phyloP scores from a whole-genome alignment of 2,888 invertebrate genomes.

The Synanthedon andrenaeformis region DNA sequence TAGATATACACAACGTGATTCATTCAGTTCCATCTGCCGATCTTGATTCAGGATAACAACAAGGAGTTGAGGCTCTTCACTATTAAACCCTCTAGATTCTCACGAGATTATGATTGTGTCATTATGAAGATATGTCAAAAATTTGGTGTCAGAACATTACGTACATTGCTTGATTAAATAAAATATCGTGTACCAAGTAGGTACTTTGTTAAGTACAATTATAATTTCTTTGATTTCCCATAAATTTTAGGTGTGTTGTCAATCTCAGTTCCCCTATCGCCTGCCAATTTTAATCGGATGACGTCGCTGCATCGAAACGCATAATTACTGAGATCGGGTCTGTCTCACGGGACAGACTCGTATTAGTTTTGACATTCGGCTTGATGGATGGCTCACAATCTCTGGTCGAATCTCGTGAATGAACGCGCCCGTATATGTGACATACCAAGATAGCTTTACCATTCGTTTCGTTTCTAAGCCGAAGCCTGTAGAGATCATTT shows the following conservation, averaged over 20 bases:
- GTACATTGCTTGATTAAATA: too few relatives aligned
- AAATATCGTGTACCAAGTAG: too few relatives aligned
- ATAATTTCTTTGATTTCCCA: too few relatives aligned
- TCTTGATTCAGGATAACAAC: too few relatives aligned
- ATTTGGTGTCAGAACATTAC: too few relatives aligned
- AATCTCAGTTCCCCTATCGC: conserved; percentile 39
- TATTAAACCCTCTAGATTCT: too few relatives aligned
- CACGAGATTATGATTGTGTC: too few relatives aligned
- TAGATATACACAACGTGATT: too few relatives aligned
- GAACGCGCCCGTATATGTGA: conserved; percentile 52
- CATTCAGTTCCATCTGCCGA: too few relatives aligned
- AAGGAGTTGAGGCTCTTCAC: too few relatives aligned
- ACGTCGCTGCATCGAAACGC: conserved; percentile 56
- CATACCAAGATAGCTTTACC: conserved; percentile 4
- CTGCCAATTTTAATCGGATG: conserved; percentile 69
- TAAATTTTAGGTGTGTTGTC: neutral
- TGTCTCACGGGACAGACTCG: conserved; percentile 63
- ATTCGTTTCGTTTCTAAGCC: conserved; percentile 11
- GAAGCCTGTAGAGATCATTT: conserved; percentile 13
- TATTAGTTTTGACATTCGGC: conserved; percentile 70
- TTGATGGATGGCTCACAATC: conserved; percentile 68
- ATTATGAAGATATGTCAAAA: too few relatives aligned
- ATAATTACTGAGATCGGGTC: conserved; percentile 55
- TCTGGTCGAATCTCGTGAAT: conserved; percentile 56
- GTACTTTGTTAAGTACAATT: too few relatives aligned